Base-by-base conservation (phyloP, 2,113 vertebrate genomes). In the Ibidorhyncha struthersii region DNA sequence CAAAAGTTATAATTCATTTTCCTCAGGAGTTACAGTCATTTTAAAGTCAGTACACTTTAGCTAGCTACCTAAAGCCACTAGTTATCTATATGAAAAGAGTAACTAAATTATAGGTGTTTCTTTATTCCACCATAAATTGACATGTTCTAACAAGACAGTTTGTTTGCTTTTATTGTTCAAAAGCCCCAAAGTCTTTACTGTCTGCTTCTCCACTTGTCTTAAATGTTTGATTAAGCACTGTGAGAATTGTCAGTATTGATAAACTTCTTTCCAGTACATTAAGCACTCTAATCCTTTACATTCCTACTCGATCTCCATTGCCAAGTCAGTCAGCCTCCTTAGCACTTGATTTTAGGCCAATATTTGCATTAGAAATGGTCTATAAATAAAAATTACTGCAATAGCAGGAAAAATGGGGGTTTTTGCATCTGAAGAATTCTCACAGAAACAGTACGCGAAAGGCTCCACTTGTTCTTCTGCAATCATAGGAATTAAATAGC, bases 211-310 rank as follows among this genome's bases (percentile, higher is more conserved):
- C 91, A 89, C 94, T 98, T 96, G 94, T 95, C 95, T 97, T 98
- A 97, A 98, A 96, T 97, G 98, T 98, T 98, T 98, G 97, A 98
- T 98, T 97, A 97, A 98, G 96, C 96, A 94, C 95, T 95, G 96
- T 97, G 97, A 98, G 97, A 98, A 98, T 98, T 98, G 98, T 98
- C 98, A 97, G 95, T 98, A 98, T 97, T 86, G 69, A 97, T 98
- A 96, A 98, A 97, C 97, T 97, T 97, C 97, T 98, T 97, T 97
- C 97, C 97, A 96, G 92, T 93, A 96, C 97, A 98, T 98, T 98
- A 96, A 97, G 94, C 96, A 62, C 82, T 89, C 90, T 98, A 98
- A 98, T 98, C 98, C 97, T 97, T 97, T 90, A 93, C 96, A 97
- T 98, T 98, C 98, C 95, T 97, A 85, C 82, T 56, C 85, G 12